phyloP scores from a whole-genome alignment of 2,888 invertebrate genomes.

The Cantharis rustica region DNA sequence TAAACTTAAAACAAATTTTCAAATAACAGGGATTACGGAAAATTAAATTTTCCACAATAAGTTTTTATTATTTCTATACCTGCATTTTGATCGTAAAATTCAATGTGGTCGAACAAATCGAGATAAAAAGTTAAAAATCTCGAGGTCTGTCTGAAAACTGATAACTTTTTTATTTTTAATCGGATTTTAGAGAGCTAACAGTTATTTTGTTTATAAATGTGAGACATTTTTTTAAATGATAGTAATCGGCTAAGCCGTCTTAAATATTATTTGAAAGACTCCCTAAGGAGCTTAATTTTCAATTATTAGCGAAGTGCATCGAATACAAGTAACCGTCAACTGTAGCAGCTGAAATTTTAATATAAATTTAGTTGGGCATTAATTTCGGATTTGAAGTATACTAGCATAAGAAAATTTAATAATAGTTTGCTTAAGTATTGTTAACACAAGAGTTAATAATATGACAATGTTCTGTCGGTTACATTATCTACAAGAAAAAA shows the following conservation, averaged over 20 bases:
- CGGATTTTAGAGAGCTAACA: not conserved
- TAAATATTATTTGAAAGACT: not conserved
- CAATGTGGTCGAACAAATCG: not conserved
- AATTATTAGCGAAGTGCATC: not conserved
- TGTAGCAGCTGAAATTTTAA: not conserved
- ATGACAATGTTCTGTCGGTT: not conserved
- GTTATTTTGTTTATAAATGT: not conserved
- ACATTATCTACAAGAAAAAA: not conserved
- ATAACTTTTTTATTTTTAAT: not conserved
- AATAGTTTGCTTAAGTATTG: constrained; percentile 10
- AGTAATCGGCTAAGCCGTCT: not conserved
- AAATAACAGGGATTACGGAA: too few relatives aligned
- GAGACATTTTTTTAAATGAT: not conserved
- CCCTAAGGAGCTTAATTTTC: not conserved
- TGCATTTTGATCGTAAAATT: too few relatives aligned
- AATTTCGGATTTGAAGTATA: not conserved
- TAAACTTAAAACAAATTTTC: too few relatives aligned
- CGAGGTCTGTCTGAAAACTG: not conserved
- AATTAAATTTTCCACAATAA: too few relatives aligned
- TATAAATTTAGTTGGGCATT: not conserved
- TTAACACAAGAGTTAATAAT: constrained; percentile 9
- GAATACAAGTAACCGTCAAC: not conserved
- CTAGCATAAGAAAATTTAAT: constrained; percentile 6
- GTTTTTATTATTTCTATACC: too few relatives aligned
- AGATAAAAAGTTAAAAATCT: not conserved